Base-by-base conservation (phyloP, 2,113 vertebrate species). In the Cnemophilus loriae region DNA sequence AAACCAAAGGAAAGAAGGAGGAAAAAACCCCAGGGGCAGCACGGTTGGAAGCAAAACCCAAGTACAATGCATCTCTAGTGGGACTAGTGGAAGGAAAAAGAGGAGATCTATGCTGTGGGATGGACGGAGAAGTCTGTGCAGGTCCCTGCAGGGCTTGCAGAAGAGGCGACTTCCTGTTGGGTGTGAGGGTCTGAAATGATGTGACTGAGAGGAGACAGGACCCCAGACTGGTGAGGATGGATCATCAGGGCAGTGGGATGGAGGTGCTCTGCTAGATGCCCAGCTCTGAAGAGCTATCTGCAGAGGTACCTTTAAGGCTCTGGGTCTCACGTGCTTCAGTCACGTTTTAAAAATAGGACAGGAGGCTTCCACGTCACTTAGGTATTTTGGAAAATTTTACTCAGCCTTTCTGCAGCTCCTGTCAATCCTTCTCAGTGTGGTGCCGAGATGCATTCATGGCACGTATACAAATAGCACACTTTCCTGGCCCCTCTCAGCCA, bases 371-470 rank as follows among this genome's bases (percentile, higher is more conserved):
- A 93, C 92, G 82, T 71, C 94, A 91, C 85, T 97, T 93, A 94
- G 75, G 94, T 95, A 96, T 97, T 97, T 96, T 83, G 94, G 94
- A 97, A 96, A 95, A 96, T 96, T 96, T 96, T 97, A 89, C 85
- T 97, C 95, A 93, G 94, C 90, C 92, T 85, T 87, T 93, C 92
- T 96, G 85, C 92, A 95, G 87, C 95, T 97, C 92, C 82, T 95
- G 94, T 97, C 96, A 95, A 76, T 95, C 90, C 94, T 91, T 71
- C 69, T 90, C 90, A 91, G 70, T 5, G 5, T 2, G 28, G 70
- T 85, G 84, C 87, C 0, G 28, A 94, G 94, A 87, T 2, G 3
- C 49, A 61, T 55, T 68, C 70, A 52, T 41, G 70, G 50, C 90
- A 83, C 0, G 1, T 41, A 73, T 84, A 47, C 90, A 94, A 95